These are phyloP conservation scores for Agelas oroides DNA, from an alignment of 37 sponge, comb jelly and placozoan species.

Conservation along the genomic window DNA sequence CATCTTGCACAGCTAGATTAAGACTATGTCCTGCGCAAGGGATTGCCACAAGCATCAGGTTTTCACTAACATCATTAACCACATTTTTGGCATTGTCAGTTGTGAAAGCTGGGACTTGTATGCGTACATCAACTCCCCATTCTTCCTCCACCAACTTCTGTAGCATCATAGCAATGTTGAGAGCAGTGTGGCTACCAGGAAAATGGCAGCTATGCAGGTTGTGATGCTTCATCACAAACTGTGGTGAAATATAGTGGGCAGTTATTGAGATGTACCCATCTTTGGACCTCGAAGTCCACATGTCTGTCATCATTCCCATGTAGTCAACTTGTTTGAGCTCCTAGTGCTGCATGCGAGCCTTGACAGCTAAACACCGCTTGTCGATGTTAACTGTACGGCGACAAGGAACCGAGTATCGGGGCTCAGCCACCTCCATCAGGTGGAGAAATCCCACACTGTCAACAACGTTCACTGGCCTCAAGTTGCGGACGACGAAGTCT, in stretches of 20 bases:
- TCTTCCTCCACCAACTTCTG: neutral
- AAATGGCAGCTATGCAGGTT: constrained; percentile 18
- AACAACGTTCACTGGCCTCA: constrained; percentile 19
- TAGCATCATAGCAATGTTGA: constrained; percentile 4
- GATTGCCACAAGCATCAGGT: constrained; percentile 26
- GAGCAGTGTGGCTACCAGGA: constrained; percentile 31
- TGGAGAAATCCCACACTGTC: neutral
- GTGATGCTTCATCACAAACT: constrained; percentile 33
- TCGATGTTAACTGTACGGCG: constrained; percentile 16
- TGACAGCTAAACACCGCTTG: constrained; percentile 34
- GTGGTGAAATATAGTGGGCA: constrained; percentile 24
- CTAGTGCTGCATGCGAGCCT: constrained; percentile 8
- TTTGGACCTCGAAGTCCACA: constrained; percentile 46
- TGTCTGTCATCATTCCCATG: constrained; percentile 33
- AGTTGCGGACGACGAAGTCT: no score
- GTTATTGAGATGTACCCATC: constrained; percentile 42
- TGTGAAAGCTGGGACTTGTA: constrained; percentile 37
- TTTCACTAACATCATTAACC: constrained; percentile 33
- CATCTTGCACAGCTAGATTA: constrained; percentile 44
- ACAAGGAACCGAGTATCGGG: no score
- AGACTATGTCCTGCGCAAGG: constrained; percentile 40
- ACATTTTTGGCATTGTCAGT: constrained; percentile 31
- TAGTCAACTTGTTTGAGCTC: constrained; percentile 38
- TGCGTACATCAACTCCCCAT: constrained; percentile 16
- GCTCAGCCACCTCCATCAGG: neutral